phyloP scores from a whole-genome alignment of 2,113 vertebrate genomes.

The Takifugu bimaculatus region DNA sequence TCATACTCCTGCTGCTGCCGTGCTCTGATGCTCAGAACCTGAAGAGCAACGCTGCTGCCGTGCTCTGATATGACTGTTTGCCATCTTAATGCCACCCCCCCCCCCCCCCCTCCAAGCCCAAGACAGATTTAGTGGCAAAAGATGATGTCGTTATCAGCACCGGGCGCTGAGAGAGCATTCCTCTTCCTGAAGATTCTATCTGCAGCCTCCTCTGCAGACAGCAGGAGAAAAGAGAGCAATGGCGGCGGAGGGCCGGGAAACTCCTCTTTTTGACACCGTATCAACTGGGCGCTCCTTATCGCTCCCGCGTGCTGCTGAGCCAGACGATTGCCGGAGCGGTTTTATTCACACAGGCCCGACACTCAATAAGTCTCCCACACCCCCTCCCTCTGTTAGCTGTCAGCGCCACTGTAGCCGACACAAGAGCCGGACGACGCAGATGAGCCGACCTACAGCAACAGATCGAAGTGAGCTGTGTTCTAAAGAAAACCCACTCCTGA shows the following conservation, averaged over 20 bases:
- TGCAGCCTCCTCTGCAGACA: slow-evolving; percentile 38
- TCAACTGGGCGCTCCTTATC: slow-evolving; percentile 74
- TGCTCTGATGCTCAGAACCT: too few relatives aligned
- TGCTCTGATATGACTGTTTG: too few relatives aligned
- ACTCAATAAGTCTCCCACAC: slow-evolving; percentile 79
- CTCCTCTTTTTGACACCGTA: slow-evolving; percentile 62
- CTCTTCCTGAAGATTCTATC: slow-evolving; percentile 62
- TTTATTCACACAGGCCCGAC: slow-evolving; percentile 78
- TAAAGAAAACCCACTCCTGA: slow-evolving; percentile 65
- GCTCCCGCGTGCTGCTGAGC: slow-evolving; percentile 77
- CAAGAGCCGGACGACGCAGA: slow-evolving; percentile 77
- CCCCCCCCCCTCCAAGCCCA: neutral
- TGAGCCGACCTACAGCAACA: slow-evolving; percentile 65
- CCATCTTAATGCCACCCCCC: too few relatives aligned
- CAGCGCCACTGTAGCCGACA: slow-evolving; percentile 73
- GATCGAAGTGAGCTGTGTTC: slow-evolving; percentile 21
- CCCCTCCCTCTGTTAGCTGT: slow-evolving; percentile 76
- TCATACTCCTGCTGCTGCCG: too few relatives aligned
- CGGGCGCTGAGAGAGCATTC: slow-evolving; percentile 61
- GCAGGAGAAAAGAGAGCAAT: slow-evolving; percentile 46
- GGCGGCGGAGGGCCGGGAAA: slow-evolving; percentile 35
- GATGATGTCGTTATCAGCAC: slow-evolving; percentile 70
- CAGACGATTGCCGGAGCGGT: slow-evolving; percentile 75
- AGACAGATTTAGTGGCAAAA: slow-evolving; percentile 40
- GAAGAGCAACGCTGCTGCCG: too few relatives aligned